Evolutionary conservation across 2,113 vertebrate genomes (phyloP), one percentile per base, ranked within the genome.

Genomic region (Xenopus laevis): DNA sequence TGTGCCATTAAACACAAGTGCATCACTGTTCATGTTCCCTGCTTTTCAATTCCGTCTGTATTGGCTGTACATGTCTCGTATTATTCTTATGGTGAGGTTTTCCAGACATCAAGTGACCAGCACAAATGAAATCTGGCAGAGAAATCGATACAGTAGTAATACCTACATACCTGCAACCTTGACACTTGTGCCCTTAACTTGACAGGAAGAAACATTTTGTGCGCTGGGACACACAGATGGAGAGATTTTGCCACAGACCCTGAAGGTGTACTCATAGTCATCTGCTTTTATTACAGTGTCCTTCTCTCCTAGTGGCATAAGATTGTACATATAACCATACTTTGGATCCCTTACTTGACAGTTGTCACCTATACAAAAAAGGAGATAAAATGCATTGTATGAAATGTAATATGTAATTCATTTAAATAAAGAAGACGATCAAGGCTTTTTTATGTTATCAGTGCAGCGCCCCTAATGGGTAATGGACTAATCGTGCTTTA

Each of bases 261-360:
- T 90, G 79, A 99, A 88, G 82, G 94, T 85, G 83, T 99, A 98
- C 47, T 76, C 88, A 55, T 98, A 99, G 13, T 91, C 86, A 0
- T 72, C 84, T 0, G 76, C 83, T 0, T 1, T 82, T 78, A 97
- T 84, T 2, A 82, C 13, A 6, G 90, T 88, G 78, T 95, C 92
- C 0, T 62, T 78, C 7, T 78, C 53, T 7, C 91, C 85, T 78
- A 99, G 90, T 0, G 95, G 84, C 66, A 72, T 90, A 79, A 99
- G 85, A 83, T 96, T 68, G 68, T 95, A 96, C 77, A 93, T 8
- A 3, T 89, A 92, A 78, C 93, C 92, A 0, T 89, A 96, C 66
- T 84, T 86, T 0, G 94, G 93, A 82, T 99, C 95, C 58, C 71
- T 89, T 17, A 99, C 95, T 33, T 86, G 88, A 52, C 97, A 99